Conservation (phyloP, 1,140 invertebrate genomes). For the Drosophila grimshawi region DNA sequence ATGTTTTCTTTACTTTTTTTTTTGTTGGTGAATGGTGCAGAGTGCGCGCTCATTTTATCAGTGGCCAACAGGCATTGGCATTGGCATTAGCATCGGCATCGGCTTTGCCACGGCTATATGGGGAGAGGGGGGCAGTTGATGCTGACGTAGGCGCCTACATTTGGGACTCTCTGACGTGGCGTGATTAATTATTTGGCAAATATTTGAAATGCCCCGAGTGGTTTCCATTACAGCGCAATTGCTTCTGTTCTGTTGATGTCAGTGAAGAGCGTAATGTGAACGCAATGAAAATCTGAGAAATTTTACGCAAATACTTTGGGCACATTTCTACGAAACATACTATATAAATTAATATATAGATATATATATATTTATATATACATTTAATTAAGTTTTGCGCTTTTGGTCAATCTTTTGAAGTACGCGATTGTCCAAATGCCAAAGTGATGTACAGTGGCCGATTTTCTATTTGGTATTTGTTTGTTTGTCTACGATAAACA, state of each 20-base stretch:
- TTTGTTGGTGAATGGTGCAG: neutral
- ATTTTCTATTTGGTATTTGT: slow-evolving; percentile 40
- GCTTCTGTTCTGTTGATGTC: neutral
- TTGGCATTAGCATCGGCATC: neutral
- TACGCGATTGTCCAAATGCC: slow-evolving; percentile 3
- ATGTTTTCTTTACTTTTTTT: neutral
- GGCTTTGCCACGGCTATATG: slow-evolving; percentile 2
- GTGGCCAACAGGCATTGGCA: slow-evolving; percentile 30
- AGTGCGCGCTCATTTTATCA: slow-evolving; percentile 46
- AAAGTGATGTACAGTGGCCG: slow-evolving; percentile 25
- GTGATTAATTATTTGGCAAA: slow-evolving; percentile 80
- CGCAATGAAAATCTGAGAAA: slow-evolving; percentile 41
- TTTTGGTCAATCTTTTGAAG: slow-evolving; percentile 27
- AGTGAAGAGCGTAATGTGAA: slow-evolving; percentile 31
- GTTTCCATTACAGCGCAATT: slow-evolving; percentile 36
- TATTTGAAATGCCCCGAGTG: slow-evolving; percentile 61
- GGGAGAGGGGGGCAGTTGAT: neutral
- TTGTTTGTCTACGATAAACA: slow-evolving; percentile 57
- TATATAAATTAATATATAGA: no score
- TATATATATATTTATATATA: neutral
- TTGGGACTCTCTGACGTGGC: slow-evolving; percentile 51
- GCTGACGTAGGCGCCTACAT: slow-evolving; percentile 50
- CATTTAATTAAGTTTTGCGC: slow-evolving; percentile 73
- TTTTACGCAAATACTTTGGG: slow-evolving; percentile 29
- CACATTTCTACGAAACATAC: neutral